A percentile compares a stretch with the other conserved stretches of the same genome.
These are phyloP conservation scores for Lepilemur septentrionalis DNA, from an alignment of 2,797 vertebrate species.

Conservation along the genomic window DNA sequence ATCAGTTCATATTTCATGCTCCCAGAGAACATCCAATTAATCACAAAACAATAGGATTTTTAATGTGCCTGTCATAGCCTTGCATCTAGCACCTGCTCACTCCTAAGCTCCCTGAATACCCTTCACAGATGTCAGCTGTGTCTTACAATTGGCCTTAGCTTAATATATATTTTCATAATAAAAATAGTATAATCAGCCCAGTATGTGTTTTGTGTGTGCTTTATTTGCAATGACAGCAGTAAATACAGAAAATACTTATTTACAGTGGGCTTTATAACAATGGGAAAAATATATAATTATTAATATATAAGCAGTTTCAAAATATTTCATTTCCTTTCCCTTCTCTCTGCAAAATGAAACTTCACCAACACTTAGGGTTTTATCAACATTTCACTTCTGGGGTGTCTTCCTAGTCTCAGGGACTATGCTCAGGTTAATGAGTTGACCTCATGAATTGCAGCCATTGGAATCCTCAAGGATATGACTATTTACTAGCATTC, in stretches of 20 bases:
- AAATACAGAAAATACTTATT: conserved; percentile 74
- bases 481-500: background rate
- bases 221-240: conserved; percentile 47
- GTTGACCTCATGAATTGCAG: background rate
- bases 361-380: conserved; percentile 34
- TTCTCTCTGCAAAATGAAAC: conserved; percentile 55
- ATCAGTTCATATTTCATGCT: conserved; percentile 61
- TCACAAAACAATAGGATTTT: conserved; percentile 69
- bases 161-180: conserved; percentile 48
- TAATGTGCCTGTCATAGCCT: background rate
- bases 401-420: background rate
- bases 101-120: background rate
- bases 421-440: background rate
- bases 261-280: conserved; percentile 42
- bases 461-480: background rate
- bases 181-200: conserved; percentile 44
- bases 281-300: conserved; percentile 26
- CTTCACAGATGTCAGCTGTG: background rate
- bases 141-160: conserved; percentile 58
- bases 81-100: conserved; percentile 47
- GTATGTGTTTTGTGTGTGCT: background rate
- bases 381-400: conserved; percentile 39
- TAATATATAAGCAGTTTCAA: conserved; percentile 49
- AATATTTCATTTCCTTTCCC: conserved; percentile 53
- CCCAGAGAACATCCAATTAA: conserved; percentile 53